phyloP scores from a whole-genome alignment of 2,797 vertebrate genomes.

The Catamblyrhynchus diadema region DNA sequence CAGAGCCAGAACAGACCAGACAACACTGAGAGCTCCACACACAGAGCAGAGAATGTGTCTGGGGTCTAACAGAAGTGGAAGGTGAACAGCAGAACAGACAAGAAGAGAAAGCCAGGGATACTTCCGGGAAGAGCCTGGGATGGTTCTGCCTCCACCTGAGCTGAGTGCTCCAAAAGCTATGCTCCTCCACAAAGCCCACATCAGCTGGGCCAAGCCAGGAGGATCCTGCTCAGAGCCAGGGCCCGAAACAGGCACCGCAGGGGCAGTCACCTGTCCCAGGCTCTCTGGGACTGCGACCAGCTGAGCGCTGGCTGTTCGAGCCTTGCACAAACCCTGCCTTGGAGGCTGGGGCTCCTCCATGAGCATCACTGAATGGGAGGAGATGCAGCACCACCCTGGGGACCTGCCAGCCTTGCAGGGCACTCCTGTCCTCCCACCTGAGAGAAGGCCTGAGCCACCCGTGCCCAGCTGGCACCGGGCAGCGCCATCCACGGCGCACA shows the following conservation, averaged over 20 bases:
- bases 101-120: slow-evolving; percentile 44
- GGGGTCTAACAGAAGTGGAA: slow-evolving; percentile 8
- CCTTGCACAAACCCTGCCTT: not conserved
- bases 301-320: not conserved
- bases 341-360: not conserved
- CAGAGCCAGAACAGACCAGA: not conserved
- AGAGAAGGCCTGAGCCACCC: not conserved
- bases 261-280: not conserved
- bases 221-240: not conserved
- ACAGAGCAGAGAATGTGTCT: slow-evolving; percentile 1
- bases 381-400: not conserved
- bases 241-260: not conserved
- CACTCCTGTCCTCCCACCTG: not conserved
- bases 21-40: slow-evolving; percentile 21
- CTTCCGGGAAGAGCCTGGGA: not conserved
- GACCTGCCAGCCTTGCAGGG: not conserved
- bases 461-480: not conserved
- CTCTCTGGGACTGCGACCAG: not conserved
- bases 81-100: slow-evolving; percentile 22
- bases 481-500: not conserved
- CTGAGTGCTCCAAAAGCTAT: not conserved
- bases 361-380: not conserved
- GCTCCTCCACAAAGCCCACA: not conserved
- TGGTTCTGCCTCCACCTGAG: not conserved
- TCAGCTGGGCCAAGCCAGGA: not conserved